These are phyloP conservation scores for Protomyctophum bolini DNA, from an alignment of 2,113 vertebrate genomes.

Conservation along the genomic window DNA sequence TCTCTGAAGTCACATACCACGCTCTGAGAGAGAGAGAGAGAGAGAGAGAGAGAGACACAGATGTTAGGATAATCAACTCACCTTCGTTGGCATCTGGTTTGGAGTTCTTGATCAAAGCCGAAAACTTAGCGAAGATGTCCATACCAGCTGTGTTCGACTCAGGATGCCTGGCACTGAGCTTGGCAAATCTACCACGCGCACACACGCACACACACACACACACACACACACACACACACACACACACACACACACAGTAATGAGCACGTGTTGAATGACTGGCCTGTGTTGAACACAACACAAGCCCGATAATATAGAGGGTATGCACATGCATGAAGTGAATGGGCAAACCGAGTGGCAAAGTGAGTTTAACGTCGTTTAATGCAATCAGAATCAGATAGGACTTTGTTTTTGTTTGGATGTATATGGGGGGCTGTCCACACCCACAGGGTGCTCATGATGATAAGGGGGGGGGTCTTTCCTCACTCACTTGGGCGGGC, in stretches of 20 bases:
- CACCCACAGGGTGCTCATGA: background rate
- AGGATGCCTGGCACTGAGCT: slow-evolving; percentile 92
- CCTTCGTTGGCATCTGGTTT: slow-evolving; percentile 96
- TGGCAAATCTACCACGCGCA: slow-evolving; percentile 77
- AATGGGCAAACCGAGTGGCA: too few species aligned
- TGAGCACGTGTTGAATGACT: too few species aligned
- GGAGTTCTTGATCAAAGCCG: slow-evolving; percentile 97
- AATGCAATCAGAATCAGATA: too few species aligned
- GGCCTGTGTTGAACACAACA: too few species aligned
- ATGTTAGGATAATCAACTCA: slow-evolving; percentile 58
- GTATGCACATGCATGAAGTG: too few species aligned
- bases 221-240: background rate
- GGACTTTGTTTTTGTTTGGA: too few species aligned
- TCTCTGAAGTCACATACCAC: background rate
- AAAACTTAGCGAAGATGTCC: slow-evolving; percentile 99
- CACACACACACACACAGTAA: background rate
- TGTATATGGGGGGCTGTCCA: too few species aligned
- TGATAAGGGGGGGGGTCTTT: background rate
- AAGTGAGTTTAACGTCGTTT: too few species aligned
- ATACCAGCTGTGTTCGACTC: slow-evolving; percentile 98
- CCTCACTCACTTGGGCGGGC: slow-evolving; percentile 91
- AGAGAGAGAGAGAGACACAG: background rate
- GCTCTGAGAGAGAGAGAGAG: background rate
- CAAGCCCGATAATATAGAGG: too few species aligned
- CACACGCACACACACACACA: slow-evolving; percentile 16